Evolutionary conservation across 2,888 invertebrate genomes (phyloP), one percentile per base, ranked within the genome.

Genomic region (Pocota personata): DNA sequence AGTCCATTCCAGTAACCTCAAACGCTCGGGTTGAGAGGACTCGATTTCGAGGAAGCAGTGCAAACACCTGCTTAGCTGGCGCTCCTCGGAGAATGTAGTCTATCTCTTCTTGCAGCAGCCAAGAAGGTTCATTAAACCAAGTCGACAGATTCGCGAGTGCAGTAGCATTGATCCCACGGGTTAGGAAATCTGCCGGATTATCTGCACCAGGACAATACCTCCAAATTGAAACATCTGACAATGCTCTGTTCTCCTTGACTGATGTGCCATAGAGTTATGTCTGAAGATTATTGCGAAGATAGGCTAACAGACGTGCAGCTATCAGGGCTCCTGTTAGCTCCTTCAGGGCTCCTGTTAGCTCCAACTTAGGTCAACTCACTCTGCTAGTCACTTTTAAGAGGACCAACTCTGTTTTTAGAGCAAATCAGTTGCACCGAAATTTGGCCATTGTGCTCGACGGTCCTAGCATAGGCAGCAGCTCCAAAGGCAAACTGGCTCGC

Each of bases 1-100:
- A 84, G 60, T 79, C 73, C n/a, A 84, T 40, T 12, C 84, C 84
- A 8, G 58, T 77, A 2, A 57, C 60, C 32, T 82, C 82, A 21
- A 82, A 76, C 14, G 48, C 2, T 24, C 24, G 24, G 24, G 24
- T 3, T 24, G 24, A 24, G 24, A 24, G 24, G 4, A 24, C 4
- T 24, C 24, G 24, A 24, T 24, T 4, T 24, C 24, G 2, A 4
- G 24, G 24, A 24, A 24, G 24, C 4, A 4, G 24, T 24, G 24
- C 24, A 24, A 24, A 24, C 2, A 24, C 4, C 24, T 24, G 24
- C 24, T 2, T 24, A 24, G 24, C 24, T 24, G 24, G 48, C 7
- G 7, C 14, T 4, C 66, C 66, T 3, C 21, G 35, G n/a, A 60
- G 60, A 58, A 19, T 16, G 3, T 35, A 43, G n/a, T 46, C 4